A percentile compares a stretch with the other conserved stretches of the same genome.
phyloP scores from a whole-genome alignment of 2,888 invertebrate species.

The Euclidia mi region DNA sequence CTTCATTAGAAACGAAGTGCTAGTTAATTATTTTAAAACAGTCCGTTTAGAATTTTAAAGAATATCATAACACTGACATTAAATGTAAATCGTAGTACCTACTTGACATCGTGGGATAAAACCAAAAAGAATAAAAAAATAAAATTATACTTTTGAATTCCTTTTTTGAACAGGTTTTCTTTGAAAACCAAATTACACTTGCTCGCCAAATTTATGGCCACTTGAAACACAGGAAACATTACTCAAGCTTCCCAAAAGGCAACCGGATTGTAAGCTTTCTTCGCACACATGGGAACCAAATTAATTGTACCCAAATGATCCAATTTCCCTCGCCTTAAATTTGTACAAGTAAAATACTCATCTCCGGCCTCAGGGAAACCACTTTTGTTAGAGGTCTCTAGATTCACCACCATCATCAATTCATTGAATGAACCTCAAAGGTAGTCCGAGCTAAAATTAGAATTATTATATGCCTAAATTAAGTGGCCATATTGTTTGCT shows the following conservation, averaged over 20 bases:
- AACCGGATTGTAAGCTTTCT: constrained; percentile 18
- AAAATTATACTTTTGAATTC: no score
- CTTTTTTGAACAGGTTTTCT: no score
- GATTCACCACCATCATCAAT: constrained; percentile 31
- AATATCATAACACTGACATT: no score
- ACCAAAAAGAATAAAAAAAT: no score
- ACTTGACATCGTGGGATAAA: no score
- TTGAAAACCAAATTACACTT: no score
- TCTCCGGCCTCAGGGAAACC: constrained; percentile 22
- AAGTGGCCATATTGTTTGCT: constrained; percentile 19
- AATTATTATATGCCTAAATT: constrained; percentile 38
- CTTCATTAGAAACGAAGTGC: no score
- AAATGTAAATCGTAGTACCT: no score
- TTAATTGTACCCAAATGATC: constrained; percentile 49
- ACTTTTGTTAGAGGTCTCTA: constrained; percentile 39
- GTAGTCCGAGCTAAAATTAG: constrained; percentile 32
- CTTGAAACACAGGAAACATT: not conserved
- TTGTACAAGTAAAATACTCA: constrained; percentile 32
- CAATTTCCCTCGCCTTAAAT: constrained; percentile 45
- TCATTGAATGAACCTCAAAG: constrained; percentile 46
- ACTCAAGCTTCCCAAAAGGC: constrained; percentile 11
- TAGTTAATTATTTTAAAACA: no score
- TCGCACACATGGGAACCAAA: constrained; percentile 33
- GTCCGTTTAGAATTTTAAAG: no score
- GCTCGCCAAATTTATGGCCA: no score